Evolutionary conservation across 2,113 vertebrate genomes (phyloP), one percentile per base, ranked within the genome.

Genomic region (Pachyramphus minor): DNA sequence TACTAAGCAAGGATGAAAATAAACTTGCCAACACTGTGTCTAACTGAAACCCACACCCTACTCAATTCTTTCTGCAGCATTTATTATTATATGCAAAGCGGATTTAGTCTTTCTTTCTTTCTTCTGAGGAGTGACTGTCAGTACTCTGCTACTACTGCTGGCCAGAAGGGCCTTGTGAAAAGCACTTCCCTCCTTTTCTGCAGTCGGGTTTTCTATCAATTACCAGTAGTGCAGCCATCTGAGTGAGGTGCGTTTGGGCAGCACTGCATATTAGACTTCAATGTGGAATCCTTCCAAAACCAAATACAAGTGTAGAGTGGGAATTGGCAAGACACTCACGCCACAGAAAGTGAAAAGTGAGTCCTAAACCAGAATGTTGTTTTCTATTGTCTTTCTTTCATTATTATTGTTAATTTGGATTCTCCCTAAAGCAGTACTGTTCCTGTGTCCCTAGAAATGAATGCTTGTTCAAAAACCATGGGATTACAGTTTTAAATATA

Each of bases 1-100:
- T 94, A 75, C 85, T 94, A 94, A 96, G 89, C 94, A 95, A 94
- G 62, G 69, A 96, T 97, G 80, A 95, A 97, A 98, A 98, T 93
- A 97, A 91, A 91, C 95, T 71, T 78, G 90, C 94, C 81, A 74
- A 95, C 79, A 93, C 47, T 69, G 39, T 45, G 39, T 71, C 78
- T 94, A 90, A 96, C 84, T 81, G 73, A 90, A 90, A 83, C 73
- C 64, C 80, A 95, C 52, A 1, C 53, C 44, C 47, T 64, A 59
- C 58, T 87, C 94, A 84, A 52, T 45, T 88, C 63, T 55, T 92
- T 63, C 84, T 90, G 68, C n/a, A 67, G 39, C 56, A 44, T 87
- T 91, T 87, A 72, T 86, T 84, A 41, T 50, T 50, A 84, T 5
- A 71, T 16, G 25, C 91, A 68, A 78, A 90, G 24, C 14, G 8